A percentile compares a stretch with the other conserved stretches of the same genome.
Conservation (phyloP, 2,888 invertebrate species). For the Leptura quadrifasciata region DNA sequence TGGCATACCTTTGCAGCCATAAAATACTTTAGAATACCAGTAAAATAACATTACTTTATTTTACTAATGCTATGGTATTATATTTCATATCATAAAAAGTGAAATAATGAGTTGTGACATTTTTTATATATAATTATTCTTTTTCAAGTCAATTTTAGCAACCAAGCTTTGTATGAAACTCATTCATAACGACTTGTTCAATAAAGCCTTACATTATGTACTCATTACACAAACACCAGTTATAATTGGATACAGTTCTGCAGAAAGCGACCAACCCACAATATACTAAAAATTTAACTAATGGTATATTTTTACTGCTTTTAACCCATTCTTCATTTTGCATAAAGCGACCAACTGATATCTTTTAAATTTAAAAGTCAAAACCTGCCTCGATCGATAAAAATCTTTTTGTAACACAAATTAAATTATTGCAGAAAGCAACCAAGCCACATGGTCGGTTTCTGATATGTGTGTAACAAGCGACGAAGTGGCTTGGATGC, state of each 20-base stretch:
- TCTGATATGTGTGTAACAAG: constrained; percentile 26
- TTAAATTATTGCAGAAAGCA: constrained; percentile 30
- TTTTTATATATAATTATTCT: too few relatives aligned
- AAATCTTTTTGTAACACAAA: constrained; percentile 32
- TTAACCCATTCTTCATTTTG: constrained; percentile 37
- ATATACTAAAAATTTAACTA: constrained; percentile 24
- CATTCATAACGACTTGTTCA: too few relatives aligned
- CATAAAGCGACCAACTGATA: constrained; percentile 38
- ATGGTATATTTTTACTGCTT: background rate
- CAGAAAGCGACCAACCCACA: constrained; percentile 39
- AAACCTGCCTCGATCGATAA: constrained; percentile 23
- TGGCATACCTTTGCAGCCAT: too few relatives aligned
- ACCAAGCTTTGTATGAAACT: too few relatives aligned
- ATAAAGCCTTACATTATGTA: too few relatives aligned
- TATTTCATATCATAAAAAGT: too few relatives aligned
- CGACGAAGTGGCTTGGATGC: constrained; percentile 39
- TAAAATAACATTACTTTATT: too few relatives aligned
- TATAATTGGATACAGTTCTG: constrained; percentile 7
- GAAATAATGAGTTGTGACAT: too few relatives aligned
- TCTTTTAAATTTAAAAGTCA: constrained; percentile 26
- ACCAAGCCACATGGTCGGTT: constrained; percentile 37
- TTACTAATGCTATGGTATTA: too few relatives aligned
- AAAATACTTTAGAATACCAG: too few relatives aligned
- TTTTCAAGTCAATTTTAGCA: too few relatives aligned
- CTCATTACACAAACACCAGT: too few relatives aligned